Evolutionary conservation across 1,140 invertebrate species (phyloP).

Genomic region (Archegozetes longisetosus): DNA sequence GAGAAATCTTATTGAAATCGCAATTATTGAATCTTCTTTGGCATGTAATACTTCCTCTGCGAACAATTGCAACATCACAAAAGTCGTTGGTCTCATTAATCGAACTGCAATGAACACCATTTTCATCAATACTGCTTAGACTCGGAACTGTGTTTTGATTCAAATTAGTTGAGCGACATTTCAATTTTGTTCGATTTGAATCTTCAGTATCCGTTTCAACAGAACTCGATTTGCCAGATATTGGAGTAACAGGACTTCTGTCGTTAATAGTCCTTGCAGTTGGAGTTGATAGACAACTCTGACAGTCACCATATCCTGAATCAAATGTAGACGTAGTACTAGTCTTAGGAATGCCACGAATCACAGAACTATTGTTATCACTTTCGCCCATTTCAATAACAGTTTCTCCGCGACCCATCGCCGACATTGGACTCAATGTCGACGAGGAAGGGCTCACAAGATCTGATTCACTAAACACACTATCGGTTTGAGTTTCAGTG

Average conservation of each 20-base stretch:
- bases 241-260: not conserved
- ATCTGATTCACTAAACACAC: not conserved
- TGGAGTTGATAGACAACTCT: constrained; percentile 11
- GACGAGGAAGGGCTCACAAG: not conserved
- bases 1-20: too few species aligned
- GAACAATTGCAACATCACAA: not conserved
- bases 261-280: not conserved
- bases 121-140: constrained; percentile 11
- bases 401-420: not conserved
- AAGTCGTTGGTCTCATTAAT: not conserved
- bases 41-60: not conserved
- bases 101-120: not conserved
- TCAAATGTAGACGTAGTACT: constrained; percentile 10
- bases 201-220: not conserved
- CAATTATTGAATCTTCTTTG: not conserved
- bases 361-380: not conserved
- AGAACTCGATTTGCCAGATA: not conserved
- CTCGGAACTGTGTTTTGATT: constrained; percentile 6
- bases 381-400: not conserved
- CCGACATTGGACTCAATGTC: not conserved
- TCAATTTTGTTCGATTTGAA: not conserved
- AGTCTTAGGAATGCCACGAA: constrained; percentile 6
- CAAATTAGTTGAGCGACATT: constrained; percentile 5
- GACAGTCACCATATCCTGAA: constrained; percentile 9
- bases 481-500: constrained; percentile 48